phyloP scores from a whole-genome alignment of 2,113 vertebrate species.

The Vombatus ursinus region DNA sequence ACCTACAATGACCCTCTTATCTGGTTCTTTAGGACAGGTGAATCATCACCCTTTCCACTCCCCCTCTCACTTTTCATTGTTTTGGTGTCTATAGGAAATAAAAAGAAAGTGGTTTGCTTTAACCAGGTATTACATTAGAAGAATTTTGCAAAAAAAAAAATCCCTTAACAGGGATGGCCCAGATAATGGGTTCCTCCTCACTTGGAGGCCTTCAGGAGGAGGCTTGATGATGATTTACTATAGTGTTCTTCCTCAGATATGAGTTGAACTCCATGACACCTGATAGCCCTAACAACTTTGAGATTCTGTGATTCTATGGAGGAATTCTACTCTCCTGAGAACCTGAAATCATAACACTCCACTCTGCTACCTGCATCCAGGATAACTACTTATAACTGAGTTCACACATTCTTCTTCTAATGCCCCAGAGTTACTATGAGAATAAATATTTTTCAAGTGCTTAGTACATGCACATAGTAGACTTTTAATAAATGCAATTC shows the following conservation, averaged over 20 bases:
- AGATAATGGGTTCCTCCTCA: too few species aligned
- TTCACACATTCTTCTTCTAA: neutral
- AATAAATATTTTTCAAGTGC: neutral
- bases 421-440: neutral
- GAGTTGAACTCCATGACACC: neutral
- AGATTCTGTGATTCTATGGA: neutral
- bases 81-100: neutral
- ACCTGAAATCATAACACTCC: neutral
- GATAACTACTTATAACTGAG: neutral
- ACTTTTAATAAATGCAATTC: neutral
- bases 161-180: neutral
- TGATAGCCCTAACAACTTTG: too few species aligned
- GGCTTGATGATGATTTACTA: neutral
- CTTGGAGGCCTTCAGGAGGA: neutral
- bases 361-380: neutral
- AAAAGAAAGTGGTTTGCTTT: neutral
- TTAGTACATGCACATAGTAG: rapidly evolving
- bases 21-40: neutral
- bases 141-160: neutral
- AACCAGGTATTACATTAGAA: neutral
- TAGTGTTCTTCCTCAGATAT: neutral
- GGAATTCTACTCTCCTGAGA: neutral
- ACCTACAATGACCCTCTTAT: neutral
- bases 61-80: neutral
- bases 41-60: neutral